Conservation (phyloP, 2,888 invertebrate genomes). For the Caenorhabditis sulstoni region DNA sequence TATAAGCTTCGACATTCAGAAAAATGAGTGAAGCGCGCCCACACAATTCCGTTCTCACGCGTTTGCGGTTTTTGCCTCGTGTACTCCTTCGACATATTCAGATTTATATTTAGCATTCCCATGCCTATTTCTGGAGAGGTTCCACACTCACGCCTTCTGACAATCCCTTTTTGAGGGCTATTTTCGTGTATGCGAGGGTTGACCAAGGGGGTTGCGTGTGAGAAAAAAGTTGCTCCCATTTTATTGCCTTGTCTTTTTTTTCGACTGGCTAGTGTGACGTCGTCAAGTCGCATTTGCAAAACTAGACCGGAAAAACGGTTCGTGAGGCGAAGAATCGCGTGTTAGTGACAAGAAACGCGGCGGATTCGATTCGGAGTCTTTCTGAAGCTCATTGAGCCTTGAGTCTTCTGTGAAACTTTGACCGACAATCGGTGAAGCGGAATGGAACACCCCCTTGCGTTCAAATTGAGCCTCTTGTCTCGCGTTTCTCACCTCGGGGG, state of each 20-base stretch:
- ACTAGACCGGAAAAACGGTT: too few species aligned
- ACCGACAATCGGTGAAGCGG: too few species aligned
- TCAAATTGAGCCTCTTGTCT: neutral
- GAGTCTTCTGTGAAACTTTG: too few species aligned
- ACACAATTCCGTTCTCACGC: too few species aligned
- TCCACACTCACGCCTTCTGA: neutral
- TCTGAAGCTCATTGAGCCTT: too few species aligned
- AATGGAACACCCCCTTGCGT: neutral
- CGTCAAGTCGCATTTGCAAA: neutral
- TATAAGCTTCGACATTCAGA: too few species aligned
- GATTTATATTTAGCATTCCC: constrained; percentile 34
- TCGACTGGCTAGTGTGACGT: neutral
- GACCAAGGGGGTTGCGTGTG: constrained; percentile 1
- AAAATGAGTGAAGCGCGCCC: too few species aligned
- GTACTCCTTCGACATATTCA: neutral
- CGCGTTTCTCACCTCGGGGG: neutral
- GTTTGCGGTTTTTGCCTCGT: too few species aligned
- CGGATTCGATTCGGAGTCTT: too few species aligned
- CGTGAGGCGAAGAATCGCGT: too few species aligned
- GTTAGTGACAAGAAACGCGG: too few species aligned
- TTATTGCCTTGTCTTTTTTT: constrained; percentile 4
- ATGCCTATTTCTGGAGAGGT: constrained; percentile 31
- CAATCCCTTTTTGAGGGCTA: neutral
- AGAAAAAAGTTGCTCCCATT: neutral
- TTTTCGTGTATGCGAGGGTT: neutral